phyloP scores from a whole-genome alignment of 2,113 vertebrate species.

The Proteles cristata region DNA sequence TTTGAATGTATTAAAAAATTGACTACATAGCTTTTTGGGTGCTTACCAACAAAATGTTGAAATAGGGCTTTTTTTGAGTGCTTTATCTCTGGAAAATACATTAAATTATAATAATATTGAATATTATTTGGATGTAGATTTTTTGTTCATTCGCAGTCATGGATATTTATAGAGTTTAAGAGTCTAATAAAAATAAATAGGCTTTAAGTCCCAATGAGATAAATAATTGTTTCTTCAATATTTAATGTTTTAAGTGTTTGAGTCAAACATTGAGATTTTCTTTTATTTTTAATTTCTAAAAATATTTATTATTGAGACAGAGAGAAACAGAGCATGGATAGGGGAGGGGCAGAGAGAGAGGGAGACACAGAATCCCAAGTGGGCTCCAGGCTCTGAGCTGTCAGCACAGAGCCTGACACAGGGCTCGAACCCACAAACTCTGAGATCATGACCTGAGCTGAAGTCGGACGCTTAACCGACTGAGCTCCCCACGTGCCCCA shows the following conservation, averaged over 20 bases:
- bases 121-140: not conserved
- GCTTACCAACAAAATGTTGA: not conserved
- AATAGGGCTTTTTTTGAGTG: not conserved
- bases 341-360: too few relatives aligned
- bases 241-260: not conserved
- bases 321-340: too few relatives aligned
- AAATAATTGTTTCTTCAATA: not conserved
- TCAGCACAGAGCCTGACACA: too few relatives aligned
- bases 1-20: constrained; percentile 37
- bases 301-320: too few relatives aligned
- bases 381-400: too few relatives aligned
- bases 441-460: too few relatives aligned
- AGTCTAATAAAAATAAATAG: not conserved
- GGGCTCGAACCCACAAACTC: too few relatives aligned
- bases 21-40: not conserved
- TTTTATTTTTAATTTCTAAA: not conserved
- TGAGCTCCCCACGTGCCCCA: too few relatives aligned
- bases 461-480: too few relatives aligned
- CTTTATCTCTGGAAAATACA: constrained; percentile 21
- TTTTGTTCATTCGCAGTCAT: not conserved
- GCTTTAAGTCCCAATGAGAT: not conserved
- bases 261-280: not conserved
- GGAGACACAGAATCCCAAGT: too few relatives aligned
- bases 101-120: not conserved
- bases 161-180: not conserved